A percentile compares a stretch with the other conserved stretches of the same genome.
Conservation (phyloP, 2,888 invertebrate genomes). For the Mythimna vitellina region DNA sequence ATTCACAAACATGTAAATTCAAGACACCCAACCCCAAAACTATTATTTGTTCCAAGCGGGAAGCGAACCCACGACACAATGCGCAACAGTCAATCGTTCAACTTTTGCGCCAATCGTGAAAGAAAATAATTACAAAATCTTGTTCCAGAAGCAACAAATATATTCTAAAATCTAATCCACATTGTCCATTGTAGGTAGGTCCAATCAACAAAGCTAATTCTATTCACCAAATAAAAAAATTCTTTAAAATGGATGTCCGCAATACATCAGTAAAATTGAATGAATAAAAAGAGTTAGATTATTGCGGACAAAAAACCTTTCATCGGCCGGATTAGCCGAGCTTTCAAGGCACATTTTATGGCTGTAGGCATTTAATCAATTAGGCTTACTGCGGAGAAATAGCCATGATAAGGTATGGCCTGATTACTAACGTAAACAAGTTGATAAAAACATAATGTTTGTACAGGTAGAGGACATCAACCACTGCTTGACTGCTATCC, state of each 20-base stretch:
- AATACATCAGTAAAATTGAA: constrained; percentile 30
- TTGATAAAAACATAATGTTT: not conserved
- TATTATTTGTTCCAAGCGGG: too few relatives aligned
- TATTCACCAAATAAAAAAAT: constrained; percentile 12
- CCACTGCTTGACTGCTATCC: not conserved
- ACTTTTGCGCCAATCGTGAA: too few relatives aligned
- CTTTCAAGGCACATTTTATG: constrained; percentile 18
- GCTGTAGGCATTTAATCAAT: constrained; percentile 9
- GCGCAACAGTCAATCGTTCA: too few relatives aligned
- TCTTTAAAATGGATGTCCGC: not conserved
- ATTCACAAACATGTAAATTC: too few relatives aligned
- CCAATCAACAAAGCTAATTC: not conserved
- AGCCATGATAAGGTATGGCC: not conserved
- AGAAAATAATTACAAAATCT: too few relatives aligned
- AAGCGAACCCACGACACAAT: too few relatives aligned
- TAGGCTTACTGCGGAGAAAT: not conserved
- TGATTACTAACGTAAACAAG: not conserved
- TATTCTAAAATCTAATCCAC: not conserved
- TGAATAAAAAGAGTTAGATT: constrained; percentile 20
- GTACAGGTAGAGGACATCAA: not conserved
- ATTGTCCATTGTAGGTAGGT: not conserved
- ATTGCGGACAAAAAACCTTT: constrained; percentile 20
- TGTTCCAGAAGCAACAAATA: not conserved
- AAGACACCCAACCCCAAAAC: too few relatives aligned
- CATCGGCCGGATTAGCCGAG: constrained; percentile 27